These are phyloP conservation scores for Serripes groenlandicus DNA, from an alignment of 2,888 invertebrate species.

Conservation along the genomic window DNA sequence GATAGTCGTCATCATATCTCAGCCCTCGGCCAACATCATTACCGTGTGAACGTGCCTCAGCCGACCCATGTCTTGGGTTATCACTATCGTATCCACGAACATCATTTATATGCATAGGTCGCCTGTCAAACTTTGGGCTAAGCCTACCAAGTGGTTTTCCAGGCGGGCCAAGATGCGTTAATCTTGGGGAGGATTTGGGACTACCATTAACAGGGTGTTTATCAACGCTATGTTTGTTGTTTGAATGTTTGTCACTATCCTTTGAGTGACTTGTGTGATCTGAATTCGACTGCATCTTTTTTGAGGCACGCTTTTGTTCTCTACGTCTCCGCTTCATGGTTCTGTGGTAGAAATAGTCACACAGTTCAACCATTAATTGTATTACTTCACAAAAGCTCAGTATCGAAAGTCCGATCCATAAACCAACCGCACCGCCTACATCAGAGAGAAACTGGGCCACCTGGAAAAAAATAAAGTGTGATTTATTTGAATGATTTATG, in stretches of 20 bases:
- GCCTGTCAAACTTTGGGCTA: not conserved
- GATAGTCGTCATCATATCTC: constrained; percentile 21
- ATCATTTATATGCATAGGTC: not conserved
- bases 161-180: not conserved
- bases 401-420: constrained; percentile 74
- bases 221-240: not conserved
- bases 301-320: constrained; percentile 1
- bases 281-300: not conserved
- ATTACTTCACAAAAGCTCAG: constrained; percentile 71
- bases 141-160: not conserved
- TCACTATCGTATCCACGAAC: constrained; percentile 21
- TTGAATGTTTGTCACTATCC: not conserved
- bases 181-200: constrained; percentile 3
- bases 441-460: constrained; percentile 69
- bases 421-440: constrained; percentile 73
- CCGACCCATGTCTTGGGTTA: not conserved
- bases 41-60: not conserved
- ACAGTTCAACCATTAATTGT: constrained; percentile 69
- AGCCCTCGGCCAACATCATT: not conserved
- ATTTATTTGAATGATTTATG: not conserved
- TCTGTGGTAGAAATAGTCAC: constrained; percentile 42
- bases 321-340: constrained; percentile 8
- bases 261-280: not conserved
- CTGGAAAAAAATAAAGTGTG: constrained; percentile 34
- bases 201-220: not conserved